phyloP scores from a whole-genome alignment of 2,888 invertebrate genomes.

The Drosophila neonasuta region DNA sequence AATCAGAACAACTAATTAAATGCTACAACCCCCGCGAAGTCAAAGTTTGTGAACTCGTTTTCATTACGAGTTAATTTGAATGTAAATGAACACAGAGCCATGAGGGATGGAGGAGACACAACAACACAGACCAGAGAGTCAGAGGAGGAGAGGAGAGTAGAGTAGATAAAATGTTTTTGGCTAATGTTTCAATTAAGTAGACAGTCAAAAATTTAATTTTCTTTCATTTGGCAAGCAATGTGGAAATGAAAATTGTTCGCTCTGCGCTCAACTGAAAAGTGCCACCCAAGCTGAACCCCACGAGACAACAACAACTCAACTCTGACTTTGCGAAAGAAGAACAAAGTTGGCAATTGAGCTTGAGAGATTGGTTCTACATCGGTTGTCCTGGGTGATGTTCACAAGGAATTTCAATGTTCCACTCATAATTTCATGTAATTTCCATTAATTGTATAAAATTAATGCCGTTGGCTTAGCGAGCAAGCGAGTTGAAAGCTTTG shows the following conservation, averaged over 20 bases:
- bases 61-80: constrained; percentile 80
- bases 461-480: constrained; percentile 55
- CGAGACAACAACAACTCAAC: constrained; percentile 1
- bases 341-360: constrained; percentile 48
- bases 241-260: constrained; percentile 34
- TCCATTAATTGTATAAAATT: constrained; percentile 76
- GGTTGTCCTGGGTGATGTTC: constrained; percentile 75
- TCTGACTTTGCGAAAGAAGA: not conserved
- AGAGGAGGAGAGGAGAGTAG: constrained; percentile 1
- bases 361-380: constrained; percentile 26
- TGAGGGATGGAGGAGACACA: constrained; percentile 1
- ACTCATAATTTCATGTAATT: constrained; percentile 75
- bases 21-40: constrained; percentile 69
- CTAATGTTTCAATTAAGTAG: constrained; percentile 80
- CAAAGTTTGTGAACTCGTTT: constrained; percentile 72
- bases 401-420: constrained; percentile 75
- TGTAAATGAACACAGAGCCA: constrained; percentile 74
- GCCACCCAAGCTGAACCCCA: constrained; percentile 46
- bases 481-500: not conserved
- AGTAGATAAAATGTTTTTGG: constrained; percentile 67
- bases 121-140: too few species aligned
- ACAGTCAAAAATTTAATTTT: constrained; percentile 79
- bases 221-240: constrained; percentile 66
- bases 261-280: constrained; percentile 17
- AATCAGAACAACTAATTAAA: constrained; percentile 75